Percentiles rank a stretch among this genome's conserved stretches.
Conservation (phyloP, 2,113 vertebrate genomes). For the Paramormyrops kingsleyae region DNA sequence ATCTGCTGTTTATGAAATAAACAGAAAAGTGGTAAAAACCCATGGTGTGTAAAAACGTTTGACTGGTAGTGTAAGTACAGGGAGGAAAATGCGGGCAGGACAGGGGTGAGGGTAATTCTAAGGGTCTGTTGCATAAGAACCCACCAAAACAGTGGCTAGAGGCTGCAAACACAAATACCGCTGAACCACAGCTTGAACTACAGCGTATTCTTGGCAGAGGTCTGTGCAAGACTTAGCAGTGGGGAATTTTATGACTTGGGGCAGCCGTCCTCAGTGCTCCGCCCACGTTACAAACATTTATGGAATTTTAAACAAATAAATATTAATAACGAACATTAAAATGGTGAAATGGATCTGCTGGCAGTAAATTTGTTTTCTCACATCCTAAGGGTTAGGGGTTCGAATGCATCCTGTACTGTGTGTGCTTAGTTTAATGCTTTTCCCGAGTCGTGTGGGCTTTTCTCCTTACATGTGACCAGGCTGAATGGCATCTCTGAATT, state of each 20-base stretch:
- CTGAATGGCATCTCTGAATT: background rate
- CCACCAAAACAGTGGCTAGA: background rate
- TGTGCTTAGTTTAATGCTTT: background rate
- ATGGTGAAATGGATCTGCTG: background rate
- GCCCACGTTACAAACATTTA: background rate
- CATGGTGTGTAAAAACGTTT: too few relatives aligned
- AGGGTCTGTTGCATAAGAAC: background rate
- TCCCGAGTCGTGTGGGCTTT: background rate
- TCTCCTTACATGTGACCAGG: background rate
- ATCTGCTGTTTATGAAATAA: too few relatives aligned
- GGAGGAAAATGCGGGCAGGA: background rate
- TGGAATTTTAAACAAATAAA: background rate
- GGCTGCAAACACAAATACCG: background rate
- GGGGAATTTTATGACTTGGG: background rate
- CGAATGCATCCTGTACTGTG: background rate
- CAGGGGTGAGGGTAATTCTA: background rate
- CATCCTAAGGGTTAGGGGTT: background rate
- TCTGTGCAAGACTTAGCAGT: background rate
- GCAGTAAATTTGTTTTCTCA: background rate
- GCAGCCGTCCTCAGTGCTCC: background rate
- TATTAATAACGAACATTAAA: background rate
- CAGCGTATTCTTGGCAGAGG: background rate
- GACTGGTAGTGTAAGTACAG: too few relatives aligned
- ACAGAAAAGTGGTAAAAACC: too few relatives aligned
- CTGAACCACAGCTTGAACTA: background rate